Base-by-base conservation (phyloP, 2,888 invertebrate species). In the Euzetes globulus region DNA sequence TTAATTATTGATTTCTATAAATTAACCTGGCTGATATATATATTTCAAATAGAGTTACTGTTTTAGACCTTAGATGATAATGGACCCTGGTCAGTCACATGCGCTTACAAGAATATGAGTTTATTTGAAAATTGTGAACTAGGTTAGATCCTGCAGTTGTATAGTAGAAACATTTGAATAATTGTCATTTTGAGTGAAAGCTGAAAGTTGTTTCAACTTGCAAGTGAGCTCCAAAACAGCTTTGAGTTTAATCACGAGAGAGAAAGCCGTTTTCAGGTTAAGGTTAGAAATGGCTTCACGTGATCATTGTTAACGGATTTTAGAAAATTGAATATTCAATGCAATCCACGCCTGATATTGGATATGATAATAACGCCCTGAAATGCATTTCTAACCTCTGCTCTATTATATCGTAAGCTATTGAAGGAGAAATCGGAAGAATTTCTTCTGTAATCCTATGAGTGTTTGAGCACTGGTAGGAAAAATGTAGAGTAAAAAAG, bases 401-500 rank as follows among this genome's bases (percentile, higher is more conserved):
- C 22, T 33, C 25, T 27, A 70, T 45, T 19, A 11, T 27, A 37
- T 27, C n/a, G 33, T 2, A 7, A 7, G 17, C 33, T n/a, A 17
- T 11, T 70, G 45, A 45, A 45, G 45, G 70, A 47, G 45, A 70
- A 25, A 70, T 70, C 70, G 70, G 70, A 70, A 70, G 70, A 70
- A 70, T 70, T 70, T 70, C 25, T 70, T 19, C 45, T 47, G 70
- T 70, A 70, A 70, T 70, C 70, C 70, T 47, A 70, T 47, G 19
- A 22, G 7, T 70, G 1, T 6, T 22, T 22, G 41, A 6, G 15
- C 11, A n/a, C 41, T 41, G 9, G 22, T 6, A 19, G n/a, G 19
- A 68, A 45, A 45, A 47, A 70, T 19, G 22, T n/a, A 70, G 70
- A 70, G 70, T 70, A 70, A 70, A 70, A 70, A 70, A 70, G 70